Percentiles rank a stretch among this genome's conserved stretches.
Evolutionary conservation across 37 sponge, comb jelly and placozoan species (phyloP).

Genomic region (Halisarca cf. caerulea): DNA sequence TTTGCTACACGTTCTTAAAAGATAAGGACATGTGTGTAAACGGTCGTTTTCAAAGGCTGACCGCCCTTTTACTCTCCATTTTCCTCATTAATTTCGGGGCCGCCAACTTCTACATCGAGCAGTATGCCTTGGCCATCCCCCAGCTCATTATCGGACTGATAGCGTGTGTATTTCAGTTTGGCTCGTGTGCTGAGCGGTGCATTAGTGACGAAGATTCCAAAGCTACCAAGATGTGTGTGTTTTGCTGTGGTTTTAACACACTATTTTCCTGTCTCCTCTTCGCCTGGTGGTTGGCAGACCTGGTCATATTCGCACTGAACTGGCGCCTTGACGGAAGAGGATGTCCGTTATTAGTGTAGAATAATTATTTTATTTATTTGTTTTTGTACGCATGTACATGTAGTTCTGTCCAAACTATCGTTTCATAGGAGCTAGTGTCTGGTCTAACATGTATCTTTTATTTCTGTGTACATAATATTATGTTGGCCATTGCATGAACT

Average conservation of each 20-base stretch:
- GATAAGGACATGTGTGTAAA: slow-evolving; percentile 26
- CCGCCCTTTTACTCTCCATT: slow-evolving; percentile 66
- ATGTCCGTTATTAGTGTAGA: slow-evolving; percentile 43
- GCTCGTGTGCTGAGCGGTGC: slow-evolving; percentile 52
- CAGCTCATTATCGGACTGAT: slow-evolving; percentile 67
- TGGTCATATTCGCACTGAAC: slow-evolving; percentile 70
- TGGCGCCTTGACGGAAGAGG: slow-evolving; percentile 42
- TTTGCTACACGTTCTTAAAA: slow-evolving; percentile 31
- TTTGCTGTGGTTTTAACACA: slow-evolving; percentile 59
- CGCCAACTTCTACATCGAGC: slow-evolving; percentile 82
- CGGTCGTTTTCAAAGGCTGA: slow-evolving; percentile 14
- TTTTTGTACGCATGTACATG: neutral
- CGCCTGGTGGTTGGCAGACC: slow-evolving; percentile 85
- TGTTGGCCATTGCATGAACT: too few relatives aligned
- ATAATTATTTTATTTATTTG: neutral
- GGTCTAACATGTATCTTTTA: neutral
- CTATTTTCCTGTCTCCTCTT: slow-evolving; percentile 55
- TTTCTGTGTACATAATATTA: too few relatives aligned
- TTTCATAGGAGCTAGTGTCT: too few relatives aligned
- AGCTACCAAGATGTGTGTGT: slow-evolving; percentile 40
- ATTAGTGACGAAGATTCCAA: slow-evolving; percentile 28
- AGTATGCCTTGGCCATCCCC: slow-evolving; percentile 68
- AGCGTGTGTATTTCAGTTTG: slow-evolving; percentile 64
- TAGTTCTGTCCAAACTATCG: too few relatives aligned
- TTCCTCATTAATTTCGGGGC: slow-evolving; percentile 81